These are phyloP conservation scores for Magallana angulata DNA, from an alignment of 1,140 invertebrate species.

Conservation along the genomic window DNA sequence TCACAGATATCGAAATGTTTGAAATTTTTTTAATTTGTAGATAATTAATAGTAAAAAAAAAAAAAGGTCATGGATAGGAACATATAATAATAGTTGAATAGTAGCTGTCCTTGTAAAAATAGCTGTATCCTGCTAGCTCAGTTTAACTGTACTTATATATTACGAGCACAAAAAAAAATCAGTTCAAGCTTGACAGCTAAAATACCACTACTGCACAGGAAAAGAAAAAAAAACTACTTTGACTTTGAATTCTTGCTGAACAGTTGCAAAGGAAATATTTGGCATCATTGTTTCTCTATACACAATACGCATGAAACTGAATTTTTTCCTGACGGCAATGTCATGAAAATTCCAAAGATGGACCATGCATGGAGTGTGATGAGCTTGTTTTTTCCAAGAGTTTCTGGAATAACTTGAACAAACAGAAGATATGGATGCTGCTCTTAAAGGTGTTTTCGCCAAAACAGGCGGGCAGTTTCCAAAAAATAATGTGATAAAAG, in stretches of 20 bases:
- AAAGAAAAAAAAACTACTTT: not conserved
- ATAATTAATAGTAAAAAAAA: too few species aligned
- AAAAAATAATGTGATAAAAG: conserved; percentile 23
- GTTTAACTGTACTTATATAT: too few species aligned
- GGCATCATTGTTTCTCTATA: not conserved
- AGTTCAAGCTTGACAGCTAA: too few species aligned
- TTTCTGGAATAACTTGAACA: conserved; percentile 11
- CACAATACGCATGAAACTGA: not conserved
- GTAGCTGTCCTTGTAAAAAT: too few species aligned
- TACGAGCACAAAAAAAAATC: too few species aligned
- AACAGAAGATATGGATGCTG: conserved; percentile 16
- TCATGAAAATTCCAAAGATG: conserved; percentile 2
- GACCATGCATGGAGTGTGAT: not conserved
- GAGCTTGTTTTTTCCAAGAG: conserved; percentile 15
- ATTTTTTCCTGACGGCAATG: not conserved
- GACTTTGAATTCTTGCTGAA: not conserved
- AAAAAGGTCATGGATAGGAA: too few species aligned
- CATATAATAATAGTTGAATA: too few species aligned
- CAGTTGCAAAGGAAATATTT: not conserved
- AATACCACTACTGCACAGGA: too few species aligned
- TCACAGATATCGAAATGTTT: too few species aligned
- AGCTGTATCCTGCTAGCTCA: too few species aligned
- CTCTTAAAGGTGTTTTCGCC: not conserved
- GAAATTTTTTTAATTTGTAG: too few species aligned
- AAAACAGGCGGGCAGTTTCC: conserved; percentile 4